A percentile compares a stretch with the other conserved stretches of the same genome.
Evolutionary conservation across 2,888 invertebrate genomes (phyloP).

Genomic region (Oligia strigilis): DNA sequence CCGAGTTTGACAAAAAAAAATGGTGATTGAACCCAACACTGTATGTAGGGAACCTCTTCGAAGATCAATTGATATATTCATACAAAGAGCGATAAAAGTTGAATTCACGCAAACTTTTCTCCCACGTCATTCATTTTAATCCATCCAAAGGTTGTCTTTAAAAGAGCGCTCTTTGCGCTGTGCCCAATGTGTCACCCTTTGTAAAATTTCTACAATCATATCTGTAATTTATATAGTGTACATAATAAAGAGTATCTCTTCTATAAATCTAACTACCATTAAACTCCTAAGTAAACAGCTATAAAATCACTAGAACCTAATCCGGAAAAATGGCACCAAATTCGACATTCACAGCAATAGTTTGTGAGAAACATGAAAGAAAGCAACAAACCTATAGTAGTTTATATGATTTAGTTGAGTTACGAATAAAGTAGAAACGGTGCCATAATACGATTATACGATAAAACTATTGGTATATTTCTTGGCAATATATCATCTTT

Average conservation of each 20-base stretch:
- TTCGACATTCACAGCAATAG: conserved; percentile 4
- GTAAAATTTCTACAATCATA: no score
- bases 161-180: no score
- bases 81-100: neutral
- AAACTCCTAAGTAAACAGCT: neutral
- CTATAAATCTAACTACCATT: neutral
- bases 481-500: conserved; percentile 84
- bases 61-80: neutral
- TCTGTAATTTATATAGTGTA: no score
- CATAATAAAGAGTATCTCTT: no score
- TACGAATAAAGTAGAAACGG: conserved; percentile 56
- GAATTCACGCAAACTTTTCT: neutral
- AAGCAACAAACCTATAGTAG: conserved; percentile 36
- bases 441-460: conserved; percentile 75
- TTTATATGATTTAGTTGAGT: conserved; percentile 59
- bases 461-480: conserved; percentile 85
- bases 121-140: neutral
- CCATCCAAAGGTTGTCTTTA: no score
- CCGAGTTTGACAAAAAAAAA: no score
- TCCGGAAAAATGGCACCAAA: conserved; percentile 19
- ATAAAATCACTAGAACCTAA: conserved; percentile 12
- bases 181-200: no score
- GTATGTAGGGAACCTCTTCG: no score
- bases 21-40: no score
- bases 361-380: conserved; percentile 42